phyloP scores from a whole-genome alignment of 30 jellyfish, hydroid and myxozoan genomes.

The Morbakka virulenta region DNA sequence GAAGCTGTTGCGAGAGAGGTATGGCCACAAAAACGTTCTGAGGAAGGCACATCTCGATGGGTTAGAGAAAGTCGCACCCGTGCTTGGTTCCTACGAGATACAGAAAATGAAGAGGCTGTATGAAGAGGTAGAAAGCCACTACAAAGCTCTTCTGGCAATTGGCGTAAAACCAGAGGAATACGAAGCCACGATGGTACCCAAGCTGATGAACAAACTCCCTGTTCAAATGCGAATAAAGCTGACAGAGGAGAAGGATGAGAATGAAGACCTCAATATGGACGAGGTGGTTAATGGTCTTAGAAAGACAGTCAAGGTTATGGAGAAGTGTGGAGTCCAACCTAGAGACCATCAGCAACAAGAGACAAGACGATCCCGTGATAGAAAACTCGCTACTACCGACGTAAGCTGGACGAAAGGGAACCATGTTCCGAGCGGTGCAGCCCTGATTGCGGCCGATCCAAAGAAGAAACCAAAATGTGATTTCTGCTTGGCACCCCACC shows the following conservation, averaged over 20 bases:
- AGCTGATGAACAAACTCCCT: slow-evolving; percentile 16
- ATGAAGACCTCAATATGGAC: neutral
- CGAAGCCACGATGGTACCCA: slow-evolving; percentile 39
- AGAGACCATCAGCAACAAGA: neutral
- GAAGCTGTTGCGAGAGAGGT: slow-evolving; percentile 21
- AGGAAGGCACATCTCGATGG: slow-evolving; percentile 44
- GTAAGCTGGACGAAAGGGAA: neutral
- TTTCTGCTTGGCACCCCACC: slow-evolving; percentile 8
- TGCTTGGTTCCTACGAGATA: neutral
- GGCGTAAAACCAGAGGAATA: slow-evolving; percentile 14
- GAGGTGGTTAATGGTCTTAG: neutral
- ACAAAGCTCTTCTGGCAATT: slow-evolving; percentile 33
- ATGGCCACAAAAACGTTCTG: slow-evolving; percentile 41
- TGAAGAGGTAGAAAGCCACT: slow-evolving; percentile 40
- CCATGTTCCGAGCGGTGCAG: slow-evolving; percentile 13
- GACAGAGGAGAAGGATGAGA: neutral
- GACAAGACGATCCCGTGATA: neutral
- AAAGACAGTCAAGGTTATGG: slow-evolving; percentile 10
- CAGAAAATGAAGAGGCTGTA: slow-evolving; percentile 19
- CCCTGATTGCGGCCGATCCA: neutral
- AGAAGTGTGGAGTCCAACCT: slow-evolving; percentile 15
- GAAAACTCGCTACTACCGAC: neutral
- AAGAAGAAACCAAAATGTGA: slow-evolving; percentile 1
- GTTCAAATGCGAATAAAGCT: neutral
- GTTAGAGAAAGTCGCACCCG: neutral